A percentile compares a stretch with the other conserved stretches of the same genome.
Conservation (phyloP, 2,888 invertebrate species). For the Teinopalpus imperialis region DNA sequence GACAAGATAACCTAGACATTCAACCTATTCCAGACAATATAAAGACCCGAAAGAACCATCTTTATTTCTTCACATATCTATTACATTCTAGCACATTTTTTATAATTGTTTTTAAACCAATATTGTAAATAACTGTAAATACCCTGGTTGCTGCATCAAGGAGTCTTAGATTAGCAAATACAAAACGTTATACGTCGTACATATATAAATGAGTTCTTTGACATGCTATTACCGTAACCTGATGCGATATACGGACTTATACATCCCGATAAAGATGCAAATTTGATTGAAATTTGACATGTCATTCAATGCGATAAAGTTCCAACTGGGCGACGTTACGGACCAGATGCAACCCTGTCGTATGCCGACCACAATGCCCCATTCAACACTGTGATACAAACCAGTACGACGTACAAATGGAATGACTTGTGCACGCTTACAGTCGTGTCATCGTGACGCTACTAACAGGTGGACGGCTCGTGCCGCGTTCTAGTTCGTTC, state of each 20-base stretch:
- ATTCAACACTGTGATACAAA: conserved; percentile 30
- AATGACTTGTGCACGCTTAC: conserved; percentile 51
- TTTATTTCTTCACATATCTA: no score
- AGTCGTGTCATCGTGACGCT: conserved; percentile 47
- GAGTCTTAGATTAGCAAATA: no score
- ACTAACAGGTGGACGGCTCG: conserved; percentile 47
- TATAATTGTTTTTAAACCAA: no score
- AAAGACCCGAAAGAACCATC: no score
- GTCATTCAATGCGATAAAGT: conserved; percentile 7
- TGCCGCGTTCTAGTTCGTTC: conserved; percentile 37
- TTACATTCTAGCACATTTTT: no score
- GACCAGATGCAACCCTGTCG: conserved; percentile 5
- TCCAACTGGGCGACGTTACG: conserved; percentile 1
- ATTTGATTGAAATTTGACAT: conserved; percentile 15
- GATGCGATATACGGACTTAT: not conserved
- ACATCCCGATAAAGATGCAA: conserved; percentile 10
- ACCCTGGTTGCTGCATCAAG: no score
- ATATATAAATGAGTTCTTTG: not conserved
- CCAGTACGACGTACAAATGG: conserved; percentile 37
- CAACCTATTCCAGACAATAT: no score
- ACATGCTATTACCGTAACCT: not conserved
- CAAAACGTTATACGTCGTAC: no score
- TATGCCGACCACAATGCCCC: conserved; percentile 3
- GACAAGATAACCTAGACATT: no score
- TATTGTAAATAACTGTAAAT: no score